These are phyloP conservation scores for Myoxocephalus aenaeus DNA, from an alignment of 2,797 vertebrate species.

Conservation along the genomic window DNA sequence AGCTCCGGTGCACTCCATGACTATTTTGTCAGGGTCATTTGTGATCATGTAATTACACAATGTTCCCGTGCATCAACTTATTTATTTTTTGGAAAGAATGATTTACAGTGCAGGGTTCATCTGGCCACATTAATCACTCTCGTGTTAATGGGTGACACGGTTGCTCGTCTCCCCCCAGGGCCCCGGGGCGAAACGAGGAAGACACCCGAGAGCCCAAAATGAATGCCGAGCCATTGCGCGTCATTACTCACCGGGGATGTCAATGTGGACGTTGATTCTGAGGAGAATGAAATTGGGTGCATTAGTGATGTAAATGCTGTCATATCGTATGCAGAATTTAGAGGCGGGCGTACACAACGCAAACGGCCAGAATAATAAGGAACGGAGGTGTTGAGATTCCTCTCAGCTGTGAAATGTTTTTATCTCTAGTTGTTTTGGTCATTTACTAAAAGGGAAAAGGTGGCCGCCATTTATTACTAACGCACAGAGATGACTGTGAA, in stretches of 20 bases:
- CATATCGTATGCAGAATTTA: constrained; percentile 6
- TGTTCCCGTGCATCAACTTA: constrained; percentile 61
- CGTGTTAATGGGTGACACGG: constrained; percentile 68
- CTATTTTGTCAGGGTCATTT: constrained; percentile 69
- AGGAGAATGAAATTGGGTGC: constrained; percentile 46
- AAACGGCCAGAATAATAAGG: constrained; percentile 2
- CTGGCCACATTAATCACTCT: constrained; percentile 72
- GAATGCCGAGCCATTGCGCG: constrained; percentile 53
- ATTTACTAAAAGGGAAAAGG: constrained; percentile 50
- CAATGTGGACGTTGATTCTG: constrained; percentile 48
- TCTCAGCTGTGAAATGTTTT: constrained; percentile 31
- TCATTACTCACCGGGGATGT: constrained; percentile 67
- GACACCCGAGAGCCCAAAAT: constrained; percentile 60
- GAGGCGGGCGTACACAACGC: background rate
- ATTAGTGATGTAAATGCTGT: constrained; percentile 11
- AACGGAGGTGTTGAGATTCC: constrained; percentile 29
- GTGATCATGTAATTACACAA: constrained; percentile 71
- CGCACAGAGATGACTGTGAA: constrained; percentile 33
- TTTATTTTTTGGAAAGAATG: constrained; percentile 49
- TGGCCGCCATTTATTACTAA: constrained; percentile 41
- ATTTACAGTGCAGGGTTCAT: constrained; percentile 73
- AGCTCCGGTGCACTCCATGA: constrained; percentile 53
- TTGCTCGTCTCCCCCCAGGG: constrained; percentile 53
- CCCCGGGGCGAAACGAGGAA: constrained; percentile 56
- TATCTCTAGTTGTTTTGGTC: constrained; percentile 29